Percentiles rank a stretch among this genome's conserved stretches.
Conservation (phyloP, 30 jellyfish, hydroid and myxozoan species). For the Rhopilema esculentum region DNA sequence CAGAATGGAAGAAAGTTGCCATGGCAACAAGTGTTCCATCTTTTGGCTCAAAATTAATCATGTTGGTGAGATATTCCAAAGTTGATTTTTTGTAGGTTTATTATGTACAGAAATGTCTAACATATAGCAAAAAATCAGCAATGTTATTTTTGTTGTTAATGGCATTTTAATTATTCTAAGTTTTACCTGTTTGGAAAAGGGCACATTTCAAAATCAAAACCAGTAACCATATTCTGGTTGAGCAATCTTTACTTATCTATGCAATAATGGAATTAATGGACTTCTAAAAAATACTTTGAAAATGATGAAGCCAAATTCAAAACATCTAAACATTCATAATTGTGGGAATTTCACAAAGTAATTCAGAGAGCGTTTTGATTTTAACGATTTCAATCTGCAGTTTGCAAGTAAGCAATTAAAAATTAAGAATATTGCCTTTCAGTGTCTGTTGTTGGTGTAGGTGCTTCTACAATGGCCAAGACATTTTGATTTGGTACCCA, state of each 20-base stretch:
- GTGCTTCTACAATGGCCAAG: background rate
- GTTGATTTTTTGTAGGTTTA: background rate
- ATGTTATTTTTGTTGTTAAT: background rate
- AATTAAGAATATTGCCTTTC: background rate
- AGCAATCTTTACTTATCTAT: background rate
- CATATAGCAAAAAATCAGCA: background rate
- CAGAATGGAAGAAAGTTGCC: conserved; percentile 11
- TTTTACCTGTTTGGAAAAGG: background rate
- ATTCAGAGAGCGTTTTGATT: background rate
- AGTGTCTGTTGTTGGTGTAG: background rate
- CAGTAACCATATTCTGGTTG: background rate
- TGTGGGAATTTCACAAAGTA: background rate
- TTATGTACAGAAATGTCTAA: background rate
- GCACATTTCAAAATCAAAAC: background rate
- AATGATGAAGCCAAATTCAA: background rate
- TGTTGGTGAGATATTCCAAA: background rate
- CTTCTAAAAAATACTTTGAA: background rate
- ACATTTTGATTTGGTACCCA: background rate
- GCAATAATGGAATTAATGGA: background rate
- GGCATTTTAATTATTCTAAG: background rate
- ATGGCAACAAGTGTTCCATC: background rate
- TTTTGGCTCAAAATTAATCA: background rate
- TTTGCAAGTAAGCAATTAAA: background rate
- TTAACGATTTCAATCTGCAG: background rate
- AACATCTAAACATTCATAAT: background rate